Conservation (phyloP, 2,113 vertebrate species). For the Saguinus midas region DNA sequence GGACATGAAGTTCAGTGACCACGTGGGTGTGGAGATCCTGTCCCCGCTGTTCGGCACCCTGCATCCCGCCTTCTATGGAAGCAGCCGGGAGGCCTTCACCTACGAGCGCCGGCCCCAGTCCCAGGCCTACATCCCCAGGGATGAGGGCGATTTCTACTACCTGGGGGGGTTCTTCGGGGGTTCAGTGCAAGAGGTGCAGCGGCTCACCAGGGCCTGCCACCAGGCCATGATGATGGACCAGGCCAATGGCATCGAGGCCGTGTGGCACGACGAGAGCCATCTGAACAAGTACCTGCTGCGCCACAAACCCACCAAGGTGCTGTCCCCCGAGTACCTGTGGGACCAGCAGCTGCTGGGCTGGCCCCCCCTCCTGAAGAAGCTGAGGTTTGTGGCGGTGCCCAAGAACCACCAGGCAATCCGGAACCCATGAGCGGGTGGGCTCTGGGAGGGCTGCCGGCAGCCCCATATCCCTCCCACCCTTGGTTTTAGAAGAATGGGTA, state of each 20-base stretch:
- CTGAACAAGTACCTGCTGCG: slow-evolving; percentile 77
- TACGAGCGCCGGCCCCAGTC: slow-evolving; percentile 75
- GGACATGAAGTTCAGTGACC: slow-evolving; percentile 78
- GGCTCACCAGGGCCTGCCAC: slow-evolving; percentile 73
- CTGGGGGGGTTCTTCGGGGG: slow-evolving; percentile 78
- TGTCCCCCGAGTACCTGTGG: slow-evolving; percentile 84
- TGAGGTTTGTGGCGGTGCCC: slow-evolving; percentile 28
- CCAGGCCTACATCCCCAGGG: slow-evolving; percentile 65
- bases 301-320: slow-evolving; percentile 82
- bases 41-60: slow-evolving; percentile 65
- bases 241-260: slow-evolving; percentile 63
- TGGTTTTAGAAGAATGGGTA: background rate
- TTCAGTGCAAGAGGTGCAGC: slow-evolving; percentile 56
- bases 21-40: slow-evolving; percentile 79
- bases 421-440: background rate
- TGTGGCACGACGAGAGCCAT: slow-evolving; percentile 80
- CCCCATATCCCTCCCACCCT: background rate
- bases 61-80: slow-evolving; percentile 74
- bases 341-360: background rate
- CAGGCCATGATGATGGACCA: slow-evolving; percentile 68
- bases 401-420: slow-evolving; percentile 39
- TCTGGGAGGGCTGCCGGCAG: background rate
- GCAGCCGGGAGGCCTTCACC: background rate
- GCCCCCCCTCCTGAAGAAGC: slow-evolving; percentile 19
- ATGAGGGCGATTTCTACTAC: slow-evolving; percentile 82